Base-by-base conservation (phyloP, 2,113 vertebrate species). In the Athene cunicularia region DNA sequence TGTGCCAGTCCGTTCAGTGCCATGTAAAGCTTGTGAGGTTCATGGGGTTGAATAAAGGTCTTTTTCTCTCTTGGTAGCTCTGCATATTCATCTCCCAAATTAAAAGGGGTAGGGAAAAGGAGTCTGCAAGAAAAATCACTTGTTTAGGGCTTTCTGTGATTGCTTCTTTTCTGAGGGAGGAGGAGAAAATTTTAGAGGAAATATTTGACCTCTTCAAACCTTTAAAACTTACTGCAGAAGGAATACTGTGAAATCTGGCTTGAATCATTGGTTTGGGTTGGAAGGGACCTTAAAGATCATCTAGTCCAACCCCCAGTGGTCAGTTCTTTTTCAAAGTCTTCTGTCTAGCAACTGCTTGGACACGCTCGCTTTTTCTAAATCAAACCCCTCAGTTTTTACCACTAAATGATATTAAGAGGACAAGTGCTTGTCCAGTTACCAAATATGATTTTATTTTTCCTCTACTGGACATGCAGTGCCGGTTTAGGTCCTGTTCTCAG, bases 381-480 rank as follows among this genome's bases (percentile, higher is more conserved):
- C 47, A 68, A 37, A 59, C 30, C 30, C 39, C n/a, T 73, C 11
- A 0, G 1, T 11, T 88, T 76, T 80, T 17, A 39, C 84, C 49
- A 10, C 20, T 58, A 66, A 63, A 17, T 16, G 32, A 24, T 19
- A 9, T 10, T n/a, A 14, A 58, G 33, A 24, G 55, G 16, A 39
- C 5, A 37, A n/a, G 32, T 14, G 20, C 45, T 80, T 21, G 4
- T 45, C 30, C 23, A 18, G 3, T 41, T 30, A 32, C 32, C 32
- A 13, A 49, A 3, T 2, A 6, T 66, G 19, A 17, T 77, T 68
- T 45, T 66, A 10, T 19, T 5, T 59, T 47, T 37, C 28, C 23
- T 17, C 8, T 35, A 2, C 2, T 7, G 30, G 47, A 9, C 15
- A 3, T 1, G 5, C 5, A 26, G n/a, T 73, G 37, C 21, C 4